phyloP scores from a whole-genome alignment of 1,140 invertebrate genomes.

The Mycetomoellerius zeteki region DNA sequence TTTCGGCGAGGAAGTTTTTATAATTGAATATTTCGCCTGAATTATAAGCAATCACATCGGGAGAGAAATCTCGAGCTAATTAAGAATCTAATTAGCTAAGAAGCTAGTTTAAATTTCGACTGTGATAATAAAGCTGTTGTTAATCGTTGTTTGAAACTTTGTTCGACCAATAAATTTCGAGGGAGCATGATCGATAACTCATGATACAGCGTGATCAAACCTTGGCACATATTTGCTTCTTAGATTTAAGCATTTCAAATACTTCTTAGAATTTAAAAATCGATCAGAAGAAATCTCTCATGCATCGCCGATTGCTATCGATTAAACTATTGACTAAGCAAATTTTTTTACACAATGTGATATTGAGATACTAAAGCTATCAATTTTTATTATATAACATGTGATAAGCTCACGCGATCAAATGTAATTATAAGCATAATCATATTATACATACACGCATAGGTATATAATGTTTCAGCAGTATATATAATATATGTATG shows the following conservation, averaged over 20 bases:
- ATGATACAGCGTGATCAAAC: not conserved
- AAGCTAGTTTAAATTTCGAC: too few species aligned
- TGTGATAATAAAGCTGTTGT: not conserved
- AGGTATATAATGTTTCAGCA: too few species aligned
- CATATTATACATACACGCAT: not conserved
- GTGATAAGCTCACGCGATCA: not conserved
- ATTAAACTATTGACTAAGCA: not conserved
- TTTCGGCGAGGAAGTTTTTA: slow-evolving; percentile 10
- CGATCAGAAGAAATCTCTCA: not conserved
- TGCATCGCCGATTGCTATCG: not conserved
- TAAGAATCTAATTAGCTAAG: not conserved
- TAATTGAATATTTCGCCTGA: slow-evolving; percentile 1
- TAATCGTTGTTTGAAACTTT: slow-evolving; percentile 8
- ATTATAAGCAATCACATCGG: not conserved
- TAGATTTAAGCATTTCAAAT: not conserved
- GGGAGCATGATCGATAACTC: not conserved
- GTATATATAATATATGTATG: too few species aligned
- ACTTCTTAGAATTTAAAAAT: slow-evolving; percentile 18
- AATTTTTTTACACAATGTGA: not conserved
- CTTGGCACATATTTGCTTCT: slow-evolving; percentile 32
- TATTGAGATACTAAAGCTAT: slow-evolving; percentile 18
- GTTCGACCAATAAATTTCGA: not conserved
- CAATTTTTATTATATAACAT: not conserved
- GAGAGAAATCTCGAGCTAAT: slow-evolving; percentile 6
- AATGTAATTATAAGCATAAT: not conserved